Percentiles rank a stretch among this genome's conserved stretches.
Evolutionary conservation across 2,113 vertebrate species (phyloP).

Genomic region (Gymnobelideus leadbeateri): DNA sequence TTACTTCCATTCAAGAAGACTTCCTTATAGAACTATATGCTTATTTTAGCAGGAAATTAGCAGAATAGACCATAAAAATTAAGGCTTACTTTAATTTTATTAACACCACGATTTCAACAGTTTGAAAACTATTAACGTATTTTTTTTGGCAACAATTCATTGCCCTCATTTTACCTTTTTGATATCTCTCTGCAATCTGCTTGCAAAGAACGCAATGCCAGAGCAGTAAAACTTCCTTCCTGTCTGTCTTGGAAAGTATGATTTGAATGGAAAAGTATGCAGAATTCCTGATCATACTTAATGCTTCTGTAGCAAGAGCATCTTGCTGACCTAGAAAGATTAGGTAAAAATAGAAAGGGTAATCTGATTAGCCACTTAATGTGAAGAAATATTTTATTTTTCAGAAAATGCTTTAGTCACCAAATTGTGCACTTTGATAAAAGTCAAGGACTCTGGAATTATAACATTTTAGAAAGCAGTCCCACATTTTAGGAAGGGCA

Average conservation of each 20-base stretch:
- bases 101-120: slow-evolving; percentile 51
- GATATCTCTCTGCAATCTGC: slow-evolving; percentile 19
- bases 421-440: neutral
- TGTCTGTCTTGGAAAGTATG: slow-evolving; percentile 40
- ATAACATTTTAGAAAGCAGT: neutral
- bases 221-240: slow-evolving; percentile 31
- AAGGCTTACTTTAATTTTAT: slow-evolving; percentile 70
- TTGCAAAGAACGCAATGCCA: slow-evolving; percentile 38
- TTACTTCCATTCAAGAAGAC: slow-evolving; percentile 68
- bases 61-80: slow-evolving; percentile 67
- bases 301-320: neutral
- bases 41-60: slow-evolving; percentile 81
- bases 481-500: neutral
- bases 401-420: neutral
- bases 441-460: neutral
- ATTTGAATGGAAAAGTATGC: slow-evolving; percentile 15
- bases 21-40: slow-evolving; percentile 64
- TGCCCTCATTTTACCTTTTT: slow-evolving; percentile 45
- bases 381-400: slow-evolving; percentile 31
- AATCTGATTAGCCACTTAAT: slow-evolving; percentile 31
- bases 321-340: slow-evolving; percentile 28
- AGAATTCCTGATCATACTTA: neutral
- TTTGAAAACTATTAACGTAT: slow-evolving; percentile 67
- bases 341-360: slow-evolving; percentile 33
- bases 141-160: slow-evolving; percentile 71